Conservation (phyloP, 2,113 vertebrate species). For the Pollimyrus isidori region DNA sequence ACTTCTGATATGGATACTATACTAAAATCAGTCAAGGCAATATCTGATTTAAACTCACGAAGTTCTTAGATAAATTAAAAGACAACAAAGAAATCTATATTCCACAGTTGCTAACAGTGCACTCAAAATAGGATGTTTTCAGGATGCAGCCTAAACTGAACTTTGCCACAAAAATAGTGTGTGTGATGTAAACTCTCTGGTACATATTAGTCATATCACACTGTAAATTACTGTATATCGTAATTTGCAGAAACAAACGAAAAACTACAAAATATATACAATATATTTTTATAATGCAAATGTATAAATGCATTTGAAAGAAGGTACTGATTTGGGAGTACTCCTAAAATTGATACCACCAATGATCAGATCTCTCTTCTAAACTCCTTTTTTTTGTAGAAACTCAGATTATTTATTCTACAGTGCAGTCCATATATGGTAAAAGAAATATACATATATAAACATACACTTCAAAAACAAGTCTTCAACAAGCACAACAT, state of each 20-base stretch:
- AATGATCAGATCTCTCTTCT: background rate
- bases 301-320: conserved; percentile 6
- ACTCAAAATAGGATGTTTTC: conserved; percentile 9
- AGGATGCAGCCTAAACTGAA: background rate
- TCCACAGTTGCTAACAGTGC: conserved; percentile 10
- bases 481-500: background rate
- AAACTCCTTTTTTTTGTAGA: background rate
- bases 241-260: background rate
- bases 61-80: background rate
- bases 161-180: conserved; percentile 3
- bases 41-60: background rate
- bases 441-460: background rate
- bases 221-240: conserved; percentile 13
- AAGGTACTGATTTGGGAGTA: background rate
- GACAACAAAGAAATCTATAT: background rate
- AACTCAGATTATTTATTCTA: background rate
- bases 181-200: conserved; percentile 6
- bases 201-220: background rate
- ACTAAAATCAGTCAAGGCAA: background rate
- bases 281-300: background rate
- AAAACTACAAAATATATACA: conserved; percentile 15
- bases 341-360: background rate
- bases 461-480: background rate
- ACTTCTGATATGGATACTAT: background rate
- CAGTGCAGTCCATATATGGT: background rate